Conservation (phyloP, 2,888 invertebrate genomes). For the Macrophya alboannulata region DNA sequence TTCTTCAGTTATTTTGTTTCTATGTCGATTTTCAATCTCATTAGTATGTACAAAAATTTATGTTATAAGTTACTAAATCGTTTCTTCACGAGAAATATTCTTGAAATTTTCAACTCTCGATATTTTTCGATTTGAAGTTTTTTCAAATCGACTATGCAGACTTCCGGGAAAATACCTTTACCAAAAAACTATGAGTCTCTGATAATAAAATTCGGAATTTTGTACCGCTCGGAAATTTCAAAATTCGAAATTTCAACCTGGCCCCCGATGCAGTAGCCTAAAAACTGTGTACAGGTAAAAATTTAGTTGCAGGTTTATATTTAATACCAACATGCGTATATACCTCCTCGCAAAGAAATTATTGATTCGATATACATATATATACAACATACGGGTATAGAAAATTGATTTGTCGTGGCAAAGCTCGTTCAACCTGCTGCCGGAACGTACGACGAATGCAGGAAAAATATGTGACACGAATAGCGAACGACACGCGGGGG, state of each 20-base stretch:
- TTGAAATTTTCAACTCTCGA: too few species aligned
- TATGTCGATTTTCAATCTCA: neutral
- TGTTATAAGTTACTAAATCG: neutral
- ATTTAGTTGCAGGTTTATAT: too few species aligned
- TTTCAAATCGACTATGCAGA: too few species aligned
- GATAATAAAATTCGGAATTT: too few species aligned
- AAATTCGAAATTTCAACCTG: too few species aligned
- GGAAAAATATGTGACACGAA: constrained; percentile 19
- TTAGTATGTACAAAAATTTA: neutral
- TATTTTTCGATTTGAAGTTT: too few species aligned
- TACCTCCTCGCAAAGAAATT: neutral
- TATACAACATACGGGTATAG: neutral
- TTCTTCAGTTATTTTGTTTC: neutral
- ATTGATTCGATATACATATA: neutral
- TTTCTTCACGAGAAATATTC: too few species aligned
- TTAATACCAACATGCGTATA: neutral
- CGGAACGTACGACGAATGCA: neutral
- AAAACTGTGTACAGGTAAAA: too few species aligned
- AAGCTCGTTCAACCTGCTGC: neutral
- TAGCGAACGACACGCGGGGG: neutral
- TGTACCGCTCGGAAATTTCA: too few species aligned
- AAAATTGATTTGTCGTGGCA: constrained; percentile 21
- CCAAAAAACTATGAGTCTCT: too few species aligned
- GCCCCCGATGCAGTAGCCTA: too few species aligned
- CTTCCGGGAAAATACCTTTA: too few species aligned